Evolutionary conservation across 2,113 vertebrate genomes (phyloP).

Genomic region (Sitta europaea): DNA sequence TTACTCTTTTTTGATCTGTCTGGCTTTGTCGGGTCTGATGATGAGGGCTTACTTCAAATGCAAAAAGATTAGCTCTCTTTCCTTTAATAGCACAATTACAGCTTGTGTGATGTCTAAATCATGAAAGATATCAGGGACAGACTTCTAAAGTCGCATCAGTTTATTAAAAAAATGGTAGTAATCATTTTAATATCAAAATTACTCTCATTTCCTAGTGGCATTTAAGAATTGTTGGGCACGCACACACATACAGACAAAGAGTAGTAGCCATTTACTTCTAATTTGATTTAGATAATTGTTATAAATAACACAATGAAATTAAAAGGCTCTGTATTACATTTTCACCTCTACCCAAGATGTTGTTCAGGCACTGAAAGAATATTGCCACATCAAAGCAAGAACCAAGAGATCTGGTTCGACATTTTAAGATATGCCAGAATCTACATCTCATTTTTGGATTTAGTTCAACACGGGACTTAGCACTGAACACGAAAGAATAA

Average conservation of each 20-base stretch:
- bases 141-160: conserved; percentile 72
- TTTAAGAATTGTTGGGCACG: conserved; percentile 56
- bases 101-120: conserved; percentile 78
- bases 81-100: conserved; percentile 80
- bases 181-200: conserved; percentile 80
- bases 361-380: background rate
- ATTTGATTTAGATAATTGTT: conserved; percentile 56
- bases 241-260: background rate
- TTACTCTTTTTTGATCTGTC: conserved; percentile 81
- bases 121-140: conserved; percentile 72
- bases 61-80: conserved; percentile 80
- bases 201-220: conserved; percentile 66
- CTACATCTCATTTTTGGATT: conserved; percentile 53
- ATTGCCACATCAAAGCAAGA: conserved; percentile 15
- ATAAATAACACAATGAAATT: conserved; percentile 60
- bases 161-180: conserved; percentile 76
- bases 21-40: conserved; percentile 79
- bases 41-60: conserved; percentile 81
- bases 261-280: conserved; percentile 33
- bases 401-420: conserved; percentile 1
- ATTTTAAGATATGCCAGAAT: conserved; percentile 38
- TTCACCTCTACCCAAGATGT: background rate
- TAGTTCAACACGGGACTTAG: conserved; percentile 39
- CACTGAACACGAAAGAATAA: conserved; percentile 39
- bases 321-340: conserved; percentile 8